Percentiles rank a stretch among this genome's conserved stretches.
These are phyloP conservation scores for Rhynchotus rufescens DNA, from an alignment of 2,797 vertebrate species.

Conservation along the genomic window DNA sequence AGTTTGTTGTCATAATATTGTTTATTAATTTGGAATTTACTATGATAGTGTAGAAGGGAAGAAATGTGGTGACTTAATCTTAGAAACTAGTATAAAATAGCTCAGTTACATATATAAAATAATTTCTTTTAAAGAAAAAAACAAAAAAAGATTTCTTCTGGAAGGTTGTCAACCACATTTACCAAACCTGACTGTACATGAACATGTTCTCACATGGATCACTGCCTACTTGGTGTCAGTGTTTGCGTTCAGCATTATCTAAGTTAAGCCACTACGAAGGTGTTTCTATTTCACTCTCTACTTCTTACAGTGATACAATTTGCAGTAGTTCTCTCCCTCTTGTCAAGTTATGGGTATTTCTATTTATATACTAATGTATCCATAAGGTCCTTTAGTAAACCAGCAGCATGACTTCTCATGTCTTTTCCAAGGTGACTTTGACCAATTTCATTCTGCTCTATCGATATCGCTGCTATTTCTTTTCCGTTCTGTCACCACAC, in stretches of 20 bases:
- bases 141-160: background rate
- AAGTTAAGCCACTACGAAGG: background rate
- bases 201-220: background rate
- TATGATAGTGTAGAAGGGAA: background rate
- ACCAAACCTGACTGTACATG: background rate
- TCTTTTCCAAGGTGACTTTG: background rate
- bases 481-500: background rate
- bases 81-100: background rate
- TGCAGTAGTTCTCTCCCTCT: background rate
- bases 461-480: background rate
- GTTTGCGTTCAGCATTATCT: background rate
- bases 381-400: background rate
- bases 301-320: background rate
- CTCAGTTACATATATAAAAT: background rate
- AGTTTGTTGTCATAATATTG: background rate
- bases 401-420: background rate
- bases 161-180: background rate
- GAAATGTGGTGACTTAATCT: background rate
- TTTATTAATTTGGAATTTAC: background rate
- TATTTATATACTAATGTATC: slow-evolving; percentile 5
- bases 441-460: background rate
- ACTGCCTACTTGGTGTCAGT: slow-evolving; percentile 18
- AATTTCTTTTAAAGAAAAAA: background rate
- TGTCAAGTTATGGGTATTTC: background rate
- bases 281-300: slow-evolving; percentile 15